Evolutionary conservation across 2,888 invertebrate species (phyloP).

Genomic region (Temnothorax ravouxi): DNA sequence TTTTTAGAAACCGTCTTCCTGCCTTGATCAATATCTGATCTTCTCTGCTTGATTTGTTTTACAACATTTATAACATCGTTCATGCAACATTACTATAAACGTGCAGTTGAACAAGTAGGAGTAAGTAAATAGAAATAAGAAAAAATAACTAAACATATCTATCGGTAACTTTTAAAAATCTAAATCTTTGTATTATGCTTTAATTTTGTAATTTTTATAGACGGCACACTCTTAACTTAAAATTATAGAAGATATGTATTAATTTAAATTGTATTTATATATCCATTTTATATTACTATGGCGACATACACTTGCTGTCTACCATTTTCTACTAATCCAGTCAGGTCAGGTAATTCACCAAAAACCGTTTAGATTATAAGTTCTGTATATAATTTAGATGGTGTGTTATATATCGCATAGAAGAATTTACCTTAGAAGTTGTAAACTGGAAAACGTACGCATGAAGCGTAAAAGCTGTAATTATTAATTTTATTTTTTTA

Average conservation of each 20-base stretch:
- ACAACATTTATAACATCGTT: not conserved
- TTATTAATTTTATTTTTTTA: not conserved
- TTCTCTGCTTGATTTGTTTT: not conserved
- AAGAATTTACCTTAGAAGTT: not conserved
- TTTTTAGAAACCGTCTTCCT: constrained; percentile 1
- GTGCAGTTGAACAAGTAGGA: not conserved
- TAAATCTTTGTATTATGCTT: not conserved
- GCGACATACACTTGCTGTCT: not conserved
- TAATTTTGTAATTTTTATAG: not conserved
- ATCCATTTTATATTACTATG: not conserved
- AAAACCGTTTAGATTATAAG: not conserved
- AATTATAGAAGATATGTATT: not conserved
- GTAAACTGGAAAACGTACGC: not conserved
- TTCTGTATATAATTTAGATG: not conserved
- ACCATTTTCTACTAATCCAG: not conserved
- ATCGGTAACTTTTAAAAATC: not conserved
- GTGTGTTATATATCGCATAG: not conserved
- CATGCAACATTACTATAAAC: not conserved
- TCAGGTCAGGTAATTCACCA: not conserved
- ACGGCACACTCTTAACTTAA: not conserved
- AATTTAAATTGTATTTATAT: not conserved
- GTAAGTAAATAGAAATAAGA: not conserved
- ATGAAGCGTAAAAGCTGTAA: not conserved
- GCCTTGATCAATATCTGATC: not conserved
- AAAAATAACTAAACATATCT: not conserved